Conservation (phyloP, 2,888 invertebrate species). For the Chrysolina americana region DNA sequence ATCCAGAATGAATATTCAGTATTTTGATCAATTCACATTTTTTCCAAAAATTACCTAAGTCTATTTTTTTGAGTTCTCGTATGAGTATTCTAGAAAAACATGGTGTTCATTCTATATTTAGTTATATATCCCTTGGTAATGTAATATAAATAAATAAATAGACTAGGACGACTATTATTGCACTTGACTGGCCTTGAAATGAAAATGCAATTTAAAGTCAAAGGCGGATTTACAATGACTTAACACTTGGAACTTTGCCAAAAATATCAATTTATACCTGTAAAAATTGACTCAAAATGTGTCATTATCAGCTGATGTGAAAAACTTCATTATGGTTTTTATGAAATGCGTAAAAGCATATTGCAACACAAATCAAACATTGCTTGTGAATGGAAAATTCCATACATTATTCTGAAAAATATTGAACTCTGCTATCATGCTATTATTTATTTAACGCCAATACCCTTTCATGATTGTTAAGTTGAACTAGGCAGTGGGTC, state of each 20-base stretch:
- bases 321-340: neutral
- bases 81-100: too few species aligned
- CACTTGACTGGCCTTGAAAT: slow-evolving; percentile 1
- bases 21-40: too few species aligned
- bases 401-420: neutral
- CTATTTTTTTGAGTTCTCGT: too few species aligned
- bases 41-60: too few species aligned
- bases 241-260: neutral
- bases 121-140: too few species aligned
- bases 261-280: neutral
- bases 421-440: neutral
- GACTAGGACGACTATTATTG: neutral
- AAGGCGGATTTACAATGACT: neutral
- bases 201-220: neutral
- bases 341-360: neutral
- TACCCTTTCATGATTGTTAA: neutral
- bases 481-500: neutral
- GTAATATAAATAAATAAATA: neutral
- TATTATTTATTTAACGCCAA: neutral
- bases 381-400: neutral
- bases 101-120: too few species aligned
- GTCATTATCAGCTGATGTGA: neutral
- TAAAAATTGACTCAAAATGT: too few species aligned
- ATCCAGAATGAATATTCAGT: too few species aligned
- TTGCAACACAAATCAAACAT: neutral